Evolutionary conservation across 1,140 invertebrate species (phyloP), one percentile per base, ranked within the genome.

Genomic region (Delia radicum): DNA sequence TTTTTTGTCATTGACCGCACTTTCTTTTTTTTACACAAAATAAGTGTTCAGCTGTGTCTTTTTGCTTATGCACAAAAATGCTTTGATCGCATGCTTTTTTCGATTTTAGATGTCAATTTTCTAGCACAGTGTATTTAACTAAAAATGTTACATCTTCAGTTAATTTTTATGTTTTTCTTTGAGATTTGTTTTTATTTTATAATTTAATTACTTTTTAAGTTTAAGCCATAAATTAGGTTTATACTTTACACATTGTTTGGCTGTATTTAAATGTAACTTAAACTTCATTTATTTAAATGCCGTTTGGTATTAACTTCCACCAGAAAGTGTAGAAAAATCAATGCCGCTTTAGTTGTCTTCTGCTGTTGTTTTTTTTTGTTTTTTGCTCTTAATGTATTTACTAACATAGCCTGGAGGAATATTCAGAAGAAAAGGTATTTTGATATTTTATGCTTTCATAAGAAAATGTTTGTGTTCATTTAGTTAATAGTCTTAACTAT

Each of bases 121-220:
- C n/a, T n/a, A n/a, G n/a, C n/a, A n/a, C n/a, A n/a, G n/a, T n/a
- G n/a, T n/a, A n/a, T n/a, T n/a, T n/a, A n/a, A n/a, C n/a, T n/a
- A n/a, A n/a, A n/a, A n/a, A n/a, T n/a, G n/a, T n/a, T n/a, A n/a
- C n/a, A n/a, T n/a, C n/a, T n/a, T n/a, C n/a, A n/a, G n/a, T n/a
- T n/a, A n/a, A n/a, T n/a, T 33, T 33, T 33, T 33, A 10, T 33
- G 31, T 33, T 4, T 33, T 42, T 42, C 37, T 42, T 42, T n/a
- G n/a, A 42, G n/a, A 42, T 1, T 42, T 42, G 10, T 42, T 15
- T 69, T 69, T 33, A 21, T 69, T 69, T 21, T 69, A 69, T 69
- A 69, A 69, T 69, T 69, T 69, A 69, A 69, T 69, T 69, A 33
- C 65, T 69, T 69, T 69, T 69, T 69, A 69, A 69, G 65, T 69